Base-by-base conservation (phyloP, 2,797 vertebrate genomes). In the Hyperoplus lanceolatus region DNA sequence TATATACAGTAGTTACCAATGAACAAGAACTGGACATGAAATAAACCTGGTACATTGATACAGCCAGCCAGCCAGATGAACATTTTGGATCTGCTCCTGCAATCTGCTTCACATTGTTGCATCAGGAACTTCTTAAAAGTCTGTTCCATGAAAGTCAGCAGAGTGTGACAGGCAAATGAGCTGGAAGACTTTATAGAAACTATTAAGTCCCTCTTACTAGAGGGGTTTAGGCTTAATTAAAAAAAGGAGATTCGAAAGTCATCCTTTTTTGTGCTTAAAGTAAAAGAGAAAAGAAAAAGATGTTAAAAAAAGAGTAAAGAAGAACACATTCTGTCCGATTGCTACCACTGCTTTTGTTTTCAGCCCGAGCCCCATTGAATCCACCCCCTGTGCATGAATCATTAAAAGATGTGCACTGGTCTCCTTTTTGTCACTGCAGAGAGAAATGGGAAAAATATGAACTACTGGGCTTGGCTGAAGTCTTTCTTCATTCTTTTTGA, bases 401-500 rank as follows among this genome's bases (percentile, higher is more conserved):
- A 76, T 84, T 43, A 78, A 57, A 80, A 64, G 41, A 2, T 51
- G 43, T 60, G 42, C 39, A 78, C 39, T 41, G 63, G 9, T 73
- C 14, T 29, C 3, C 29, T 42, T 59, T 79, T 79, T 81, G 70
- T 75, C 63, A 78, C 60, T 39, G 53, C 62, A 60, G 73, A 5
- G 8, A 66, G 12, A 51, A 60, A 38, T 38, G 21, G 6, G 3
- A 21, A 73, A 39, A 70, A 13, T 64, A 72, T 79, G 67, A 70
- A 36, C 70, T 64, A 75, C 71, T 21, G 71, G 46, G 55, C 64
- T 79, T 70, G 29, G 61, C 66, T 77, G 75, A 78, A 87, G 70
- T 84, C 83, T 74, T 88, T 89, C 81, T 83, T 84, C 71, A 81
- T 90, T 89, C 82, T 56, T 60, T 87, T 85, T 94, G 73, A 92